Conservation (phyloP, 2,113 vertebrate species). For the Psephotus haematonotus region DNA sequence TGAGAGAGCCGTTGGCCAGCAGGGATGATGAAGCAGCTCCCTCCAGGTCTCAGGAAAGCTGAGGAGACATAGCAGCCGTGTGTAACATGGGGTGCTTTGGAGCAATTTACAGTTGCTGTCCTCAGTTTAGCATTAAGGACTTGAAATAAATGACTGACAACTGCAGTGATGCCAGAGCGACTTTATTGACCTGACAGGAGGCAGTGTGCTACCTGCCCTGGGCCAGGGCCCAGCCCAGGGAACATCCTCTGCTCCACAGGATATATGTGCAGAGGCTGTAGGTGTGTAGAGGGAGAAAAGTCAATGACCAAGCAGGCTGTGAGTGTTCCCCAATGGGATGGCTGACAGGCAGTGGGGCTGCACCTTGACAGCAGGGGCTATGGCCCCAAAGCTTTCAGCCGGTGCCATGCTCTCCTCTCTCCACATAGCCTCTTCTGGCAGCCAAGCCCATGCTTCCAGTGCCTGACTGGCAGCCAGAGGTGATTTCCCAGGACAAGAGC, state of each 20-base stretch:
- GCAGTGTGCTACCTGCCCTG: not conserved
- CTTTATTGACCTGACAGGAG: no score
- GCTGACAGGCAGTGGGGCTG: not conserved
- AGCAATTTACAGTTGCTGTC: not conserved
- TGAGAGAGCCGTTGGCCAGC: fast-evolving
- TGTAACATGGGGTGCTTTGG: not conserved
- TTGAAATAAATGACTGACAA: not conserved
- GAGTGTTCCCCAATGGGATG: not conserved
- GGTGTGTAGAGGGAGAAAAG: not conserved
- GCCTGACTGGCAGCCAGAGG: not conserved
- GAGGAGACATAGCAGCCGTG: not conserved
- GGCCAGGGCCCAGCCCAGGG: no score
- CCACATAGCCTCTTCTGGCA: not conserved
- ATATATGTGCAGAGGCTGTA: fast-evolving
- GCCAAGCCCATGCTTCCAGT: not conserved
- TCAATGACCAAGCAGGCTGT: not conserved
- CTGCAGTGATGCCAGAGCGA: not conserved
- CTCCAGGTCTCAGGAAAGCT: not conserved
- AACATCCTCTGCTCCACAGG: not conserved
- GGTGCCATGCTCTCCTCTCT: not conserved
- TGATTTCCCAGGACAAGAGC: not conserved
- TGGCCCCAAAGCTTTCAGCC: not conserved
- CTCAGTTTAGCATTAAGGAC: not conserved
- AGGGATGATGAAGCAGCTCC: not conserved
- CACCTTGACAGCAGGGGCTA: fast-evolving